These are phyloP conservation scores for Aurelia sp. DNA, from an alignment of 30 jellyfish, hydroid and myxozoan genomes.

Conservation along the genomic window DNA sequence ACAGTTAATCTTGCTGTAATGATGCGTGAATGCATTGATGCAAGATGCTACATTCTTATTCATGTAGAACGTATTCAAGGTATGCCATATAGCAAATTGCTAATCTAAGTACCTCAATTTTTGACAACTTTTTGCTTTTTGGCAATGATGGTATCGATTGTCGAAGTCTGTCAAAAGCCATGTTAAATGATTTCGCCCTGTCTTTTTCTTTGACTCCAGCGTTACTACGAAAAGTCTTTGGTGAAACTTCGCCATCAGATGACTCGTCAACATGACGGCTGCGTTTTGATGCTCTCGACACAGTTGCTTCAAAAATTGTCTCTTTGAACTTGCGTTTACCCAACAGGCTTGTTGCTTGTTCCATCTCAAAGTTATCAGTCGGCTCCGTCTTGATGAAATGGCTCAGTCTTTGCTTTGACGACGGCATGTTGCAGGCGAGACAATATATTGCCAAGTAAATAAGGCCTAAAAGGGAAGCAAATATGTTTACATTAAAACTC, in stretches of 20 bases:
- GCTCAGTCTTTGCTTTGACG: conserved; percentile 77
- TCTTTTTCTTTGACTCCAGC: conserved; percentile 74
- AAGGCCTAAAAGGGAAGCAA: conserved; percentile 60
- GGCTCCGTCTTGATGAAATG: conserved; percentile 71
- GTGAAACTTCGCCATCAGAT: conserved; percentile 67
- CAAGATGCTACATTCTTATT: background rate
- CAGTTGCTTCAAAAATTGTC: conserved; percentile 16
- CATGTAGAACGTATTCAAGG: conserved; percentile 57
- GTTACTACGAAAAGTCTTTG: conserved; percentile 29
- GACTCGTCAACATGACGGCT: conserved; percentile 57
- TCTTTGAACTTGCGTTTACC: conserved; percentile 57
- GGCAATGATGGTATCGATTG: conserved; percentile 89
- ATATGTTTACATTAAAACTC: conserved; percentile 31
- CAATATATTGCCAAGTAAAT: conserved; percentile 20
- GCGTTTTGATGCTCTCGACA: conserved; percentile 51
- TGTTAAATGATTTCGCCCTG: conserved; percentile 77
- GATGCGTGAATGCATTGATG: background rate
- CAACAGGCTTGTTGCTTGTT: conserved; percentile 7
- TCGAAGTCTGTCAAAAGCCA: conserved; percentile 78
- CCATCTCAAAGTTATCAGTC: conserved; percentile 44
- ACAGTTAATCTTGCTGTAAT: background rate
- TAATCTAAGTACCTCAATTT: conserved; percentile 77
- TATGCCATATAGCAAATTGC: conserved; percentile 90
- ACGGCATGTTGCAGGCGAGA: conserved; percentile 57
- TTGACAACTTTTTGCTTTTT: conserved; percentile 75